Evolutionary conservation across 2,797 vertebrate species (phyloP).

Genomic region (Paratrypauchen microcephalus): DNA sequence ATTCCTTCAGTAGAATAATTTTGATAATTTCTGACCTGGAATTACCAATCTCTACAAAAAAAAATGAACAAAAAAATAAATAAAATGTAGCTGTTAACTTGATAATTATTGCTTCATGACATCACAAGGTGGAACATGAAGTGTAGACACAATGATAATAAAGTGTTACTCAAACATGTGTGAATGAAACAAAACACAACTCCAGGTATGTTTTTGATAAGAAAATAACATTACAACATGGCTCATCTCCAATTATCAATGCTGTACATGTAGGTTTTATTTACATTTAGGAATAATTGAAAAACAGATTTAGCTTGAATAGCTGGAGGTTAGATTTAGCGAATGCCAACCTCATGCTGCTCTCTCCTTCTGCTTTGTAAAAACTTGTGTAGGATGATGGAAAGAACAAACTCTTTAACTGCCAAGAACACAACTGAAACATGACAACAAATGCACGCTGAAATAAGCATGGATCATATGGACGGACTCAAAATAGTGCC

Average conservation of each 20-base stretch:
- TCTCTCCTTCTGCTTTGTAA: not conserved
- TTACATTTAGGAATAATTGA: conserved; percentile 6
- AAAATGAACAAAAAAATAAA: too few relatives aligned
- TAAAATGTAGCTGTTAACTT: too few relatives aligned
- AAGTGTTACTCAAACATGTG: too few relatives aligned
- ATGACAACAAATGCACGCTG: not conserved
- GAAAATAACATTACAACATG: too few relatives aligned
- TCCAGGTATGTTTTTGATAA: too few relatives aligned
- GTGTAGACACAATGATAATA: too few relatives aligned
- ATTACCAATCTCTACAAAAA: too few relatives aligned
- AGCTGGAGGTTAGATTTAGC: not conserved
- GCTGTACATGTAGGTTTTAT: not conserved
- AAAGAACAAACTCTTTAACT: not conserved
- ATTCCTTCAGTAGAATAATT: too few relatives aligned
- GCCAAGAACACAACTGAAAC: conserved; percentile 5
- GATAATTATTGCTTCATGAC: too few relatives aligned
- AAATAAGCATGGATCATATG: not conserved
- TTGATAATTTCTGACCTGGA: too few relatives aligned
- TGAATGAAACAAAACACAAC: too few relatives aligned
- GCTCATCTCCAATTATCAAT: not conserved
- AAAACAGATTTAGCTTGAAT: not conserved
- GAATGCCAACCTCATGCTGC: conserved; percentile 7
- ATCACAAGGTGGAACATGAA: too few relatives aligned
- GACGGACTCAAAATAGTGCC: not conserved
- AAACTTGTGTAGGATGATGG: conserved; percentile 7